Percentiles rank a stretch among this genome's conserved stretches.
Evolutionary conservation across 1,140 invertebrate genomes (phyloP).

Genomic region (Conopomorpha cramerella): DNA sequence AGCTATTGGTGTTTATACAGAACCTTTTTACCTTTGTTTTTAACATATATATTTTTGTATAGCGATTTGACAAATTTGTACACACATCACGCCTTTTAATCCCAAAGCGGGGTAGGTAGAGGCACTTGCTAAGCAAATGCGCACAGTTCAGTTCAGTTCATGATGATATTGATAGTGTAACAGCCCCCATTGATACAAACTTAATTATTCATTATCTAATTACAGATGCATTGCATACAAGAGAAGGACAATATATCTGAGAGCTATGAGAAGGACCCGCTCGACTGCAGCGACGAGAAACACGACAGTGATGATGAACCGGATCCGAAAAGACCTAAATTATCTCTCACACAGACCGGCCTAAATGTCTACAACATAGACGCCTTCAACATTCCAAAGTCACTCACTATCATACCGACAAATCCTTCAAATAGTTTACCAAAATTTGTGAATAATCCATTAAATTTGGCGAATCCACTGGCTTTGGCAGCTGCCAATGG

Average conservation of each 20-base stretch:
- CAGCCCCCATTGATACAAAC: no score
- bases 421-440: slow-evolving; percentile 19
- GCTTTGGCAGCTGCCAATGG: slow-evolving; percentile 21
- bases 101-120: no score
- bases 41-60: no score
- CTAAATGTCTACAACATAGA: slow-evolving; percentile 47
- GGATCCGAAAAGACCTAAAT: slow-evolving; percentile 25
- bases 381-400: slow-evolving; percentile 30
- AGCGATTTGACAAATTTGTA: no score
- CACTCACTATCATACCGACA: slow-evolving; percentile 27
- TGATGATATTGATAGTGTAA: no score
- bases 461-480: slow-evolving; percentile 42
- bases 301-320: slow-evolving; percentile 44
- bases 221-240: slow-evolving; percentile 52
- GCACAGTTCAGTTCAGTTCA: no score
- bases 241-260: slow-evolving; percentile 25
- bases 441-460: slow-evolving; percentile 45
- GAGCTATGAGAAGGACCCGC: slow-evolving; percentile 38
- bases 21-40: no score
- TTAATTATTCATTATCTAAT: slow-evolving; percentile 4
- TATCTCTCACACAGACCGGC: slow-evolving; percentile 23
- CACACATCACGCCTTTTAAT: no score
- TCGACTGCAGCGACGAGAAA: slow-evolving; percentile 14
- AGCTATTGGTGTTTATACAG: no score
- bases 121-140: no score